Base-by-base conservation (phyloP, 1,140 invertebrate genomes). In the Brachystomella parvula region DNA sequence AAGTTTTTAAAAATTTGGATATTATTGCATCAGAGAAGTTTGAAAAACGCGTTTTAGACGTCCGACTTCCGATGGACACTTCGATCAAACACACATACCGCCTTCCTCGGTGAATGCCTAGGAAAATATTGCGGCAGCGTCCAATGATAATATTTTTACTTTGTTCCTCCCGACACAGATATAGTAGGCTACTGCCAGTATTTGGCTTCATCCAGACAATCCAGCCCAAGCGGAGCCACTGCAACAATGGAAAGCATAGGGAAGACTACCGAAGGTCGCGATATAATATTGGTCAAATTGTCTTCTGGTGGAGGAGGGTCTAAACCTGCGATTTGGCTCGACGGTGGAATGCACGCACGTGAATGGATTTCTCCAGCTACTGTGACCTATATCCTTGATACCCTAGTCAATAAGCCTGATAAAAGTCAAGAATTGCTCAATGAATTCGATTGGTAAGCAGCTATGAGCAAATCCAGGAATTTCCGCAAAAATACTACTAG, bases 291-390 rank as follows among this genome's bases (percentile, higher is more conserved):
- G 58, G 44, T 71, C 6, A 67, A 68, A 61, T 57, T 71, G 9
- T 65, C 69, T 1, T 49, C 1, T 21, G 58, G 47, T n/a, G 62
- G 29, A 1, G 49, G 56, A 1, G 31, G 2, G 2, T 29, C 35
- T 29, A 70, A 70, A 65, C 65, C 69, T 0, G 69, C 61, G 2
- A 70, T 70, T 62, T 70, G 35, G 31, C 47, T 71, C 2, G 69
- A 71, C 26, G 82, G 82, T 78, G 91, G 90, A 17, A 91, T 94
- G 74, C 93, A 96, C 74, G 92, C 91, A 0, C 78, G 92, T 33
- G 92, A 96, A 80, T 96, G 93, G 92, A 92, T 96, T 64, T 86
- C 90, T 56, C 87, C 90, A 1, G 90, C 92, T 0, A 87, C 88
- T 0, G 87, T 89, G 15, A 86, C 90, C 24, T 94, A 85, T 75